A percentile compares a stretch with the other conserved stretches of the same genome.
Evolutionary conservation across 2,797 vertebrate species (phyloP).

Genomic region (Sphenopsis melanotis): DNA sequence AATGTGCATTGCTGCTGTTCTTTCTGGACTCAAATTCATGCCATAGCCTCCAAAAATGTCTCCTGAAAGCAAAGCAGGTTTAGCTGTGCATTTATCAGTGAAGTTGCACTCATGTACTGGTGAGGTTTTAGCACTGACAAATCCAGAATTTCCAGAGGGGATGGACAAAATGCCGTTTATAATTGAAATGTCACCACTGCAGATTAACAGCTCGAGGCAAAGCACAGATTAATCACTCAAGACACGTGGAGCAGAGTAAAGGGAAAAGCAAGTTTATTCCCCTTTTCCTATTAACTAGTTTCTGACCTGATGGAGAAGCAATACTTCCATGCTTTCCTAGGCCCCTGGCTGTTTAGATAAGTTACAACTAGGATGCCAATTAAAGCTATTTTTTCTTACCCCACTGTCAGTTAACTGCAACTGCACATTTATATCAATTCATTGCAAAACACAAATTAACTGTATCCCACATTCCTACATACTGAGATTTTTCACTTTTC

Average conservation of each 20-base stretch:
- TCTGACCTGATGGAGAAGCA: constrained; percentile 7
- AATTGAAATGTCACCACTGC: constrained; percentile 54
- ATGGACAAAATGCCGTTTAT: constrained; percentile 35
- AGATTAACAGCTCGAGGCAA: constrained; percentile 55
- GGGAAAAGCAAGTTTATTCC: constrained; percentile 40
- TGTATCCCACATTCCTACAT: neutral
- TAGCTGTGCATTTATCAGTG: neutral
- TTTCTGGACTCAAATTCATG: neutral
- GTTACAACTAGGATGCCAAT: neutral
- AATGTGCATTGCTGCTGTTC: neutral
- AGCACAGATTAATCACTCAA: constrained; percentile 43
- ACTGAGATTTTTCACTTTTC: neutral
- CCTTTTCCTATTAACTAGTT: constrained; percentile 13
- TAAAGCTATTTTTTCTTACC: neutral
- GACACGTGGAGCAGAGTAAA: neutral
- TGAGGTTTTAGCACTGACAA: constrained; percentile 20
- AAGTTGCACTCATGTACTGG: neutral
- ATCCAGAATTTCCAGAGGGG: constrained; percentile 40
- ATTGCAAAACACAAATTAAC: neutral
- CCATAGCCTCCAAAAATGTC: neutral
- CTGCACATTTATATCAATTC: neutral
- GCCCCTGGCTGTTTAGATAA: constrained; percentile 6
- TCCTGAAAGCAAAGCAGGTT: neutral
- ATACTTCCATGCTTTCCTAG: neutral
- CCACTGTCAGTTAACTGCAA: neutral